phyloP scores from a whole-genome alignment of 2,113 vertebrate species.

The Rhabdomys dilectus region DNA sequence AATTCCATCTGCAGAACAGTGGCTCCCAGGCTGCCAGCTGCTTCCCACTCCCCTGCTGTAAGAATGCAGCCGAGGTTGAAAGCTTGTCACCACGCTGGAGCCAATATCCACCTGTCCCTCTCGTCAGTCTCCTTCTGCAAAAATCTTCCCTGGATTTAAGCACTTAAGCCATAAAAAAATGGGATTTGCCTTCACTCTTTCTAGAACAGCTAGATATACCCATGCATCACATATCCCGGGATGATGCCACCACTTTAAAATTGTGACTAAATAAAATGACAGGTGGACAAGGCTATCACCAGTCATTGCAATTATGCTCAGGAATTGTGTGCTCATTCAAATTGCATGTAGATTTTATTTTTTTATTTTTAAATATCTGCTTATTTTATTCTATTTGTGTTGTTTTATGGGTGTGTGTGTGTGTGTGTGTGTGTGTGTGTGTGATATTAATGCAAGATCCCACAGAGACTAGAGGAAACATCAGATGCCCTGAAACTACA shows the following conservation, averaged over 20 bases:
- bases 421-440: background rate
- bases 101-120: constrained; percentile 88
- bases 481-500: background rate
- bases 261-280: constrained; percentile 85
- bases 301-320: background rate
- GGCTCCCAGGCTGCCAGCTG: constrained; percentile 86
- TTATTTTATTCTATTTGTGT: background rate
- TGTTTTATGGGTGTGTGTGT: background rate
- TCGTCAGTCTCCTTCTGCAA: constrained; percentile 87
- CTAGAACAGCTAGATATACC: constrained; percentile 78
- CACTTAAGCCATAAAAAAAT: constrained; percentile 83
- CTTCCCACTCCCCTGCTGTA: constrained; percentile 80
- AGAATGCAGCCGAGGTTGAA: constrained; percentile 87
- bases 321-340: constrained; percentile 38
- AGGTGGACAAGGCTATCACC: constrained; percentile 81
- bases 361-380: constrained; percentile 38
- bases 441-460: background rate
- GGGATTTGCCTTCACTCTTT: constrained; percentile 86
- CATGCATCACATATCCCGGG: constrained; percentile 77
- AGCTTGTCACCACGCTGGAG: constrained; percentile 87
- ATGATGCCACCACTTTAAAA: constrained; percentile 80
- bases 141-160: constrained; percentile 84
- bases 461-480: background rate
- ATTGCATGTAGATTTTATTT: constrained; percentile 11
- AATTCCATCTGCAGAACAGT: constrained; percentile 81